Conservation (phyloP, 2,888 invertebrate species). For the Drosophila colorata region DNA sequence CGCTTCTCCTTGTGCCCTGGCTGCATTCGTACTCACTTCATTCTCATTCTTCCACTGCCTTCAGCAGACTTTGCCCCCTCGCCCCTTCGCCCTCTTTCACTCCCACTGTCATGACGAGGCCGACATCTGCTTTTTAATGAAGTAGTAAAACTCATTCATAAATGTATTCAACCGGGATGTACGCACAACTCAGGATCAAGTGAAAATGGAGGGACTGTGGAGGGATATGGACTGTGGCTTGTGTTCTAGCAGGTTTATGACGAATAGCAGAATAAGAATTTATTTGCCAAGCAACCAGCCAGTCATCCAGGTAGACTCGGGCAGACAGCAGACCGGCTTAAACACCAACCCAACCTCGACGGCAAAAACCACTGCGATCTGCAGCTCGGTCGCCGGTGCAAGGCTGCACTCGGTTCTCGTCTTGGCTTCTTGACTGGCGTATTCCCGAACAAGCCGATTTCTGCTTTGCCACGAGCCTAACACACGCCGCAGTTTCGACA, state of each 20-base stretch:
- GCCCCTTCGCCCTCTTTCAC: conserved; percentile 30
- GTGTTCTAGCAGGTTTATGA: conserved; percentile 69
- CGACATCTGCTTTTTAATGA: conserved; percentile 82
- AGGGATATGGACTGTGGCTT: conserved; percentile 20
- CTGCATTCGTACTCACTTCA: conserved; percentile 45
- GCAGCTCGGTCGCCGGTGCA: conserved; percentile 36
- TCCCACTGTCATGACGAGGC: conserved; percentile 54
- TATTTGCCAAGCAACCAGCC: conserved; percentile 37
- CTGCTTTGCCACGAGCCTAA: conserved; percentile 82
- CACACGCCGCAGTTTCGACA: conserved; percentile 80
- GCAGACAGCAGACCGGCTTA: conserved; percentile 41
- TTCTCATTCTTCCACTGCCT: conserved; percentile 32
- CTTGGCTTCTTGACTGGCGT: conserved; percentile 19
- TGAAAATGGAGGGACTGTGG: conserved; percentile 34
- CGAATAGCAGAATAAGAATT: conserved; percentile 69
- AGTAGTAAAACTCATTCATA: conserved; percentile 86
- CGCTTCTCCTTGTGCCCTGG: conserved; percentile 42
- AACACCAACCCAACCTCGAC: conserved; percentile 11
- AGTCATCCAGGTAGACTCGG: conserved; percentile 41
- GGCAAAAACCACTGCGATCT: conserved; percentile 42
- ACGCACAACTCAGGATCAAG: conserved; percentile 48
- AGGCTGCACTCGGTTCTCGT: conserved; percentile 42
- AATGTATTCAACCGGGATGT: conserved; percentile 77
- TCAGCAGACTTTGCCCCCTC: conserved; percentile 3
- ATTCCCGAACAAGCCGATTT: conserved; percentile 38